Evolutionary conservation across 2,113 vertebrate genomes (phyloP).

Genomic region (Meriones unguiculatus): DNA sequence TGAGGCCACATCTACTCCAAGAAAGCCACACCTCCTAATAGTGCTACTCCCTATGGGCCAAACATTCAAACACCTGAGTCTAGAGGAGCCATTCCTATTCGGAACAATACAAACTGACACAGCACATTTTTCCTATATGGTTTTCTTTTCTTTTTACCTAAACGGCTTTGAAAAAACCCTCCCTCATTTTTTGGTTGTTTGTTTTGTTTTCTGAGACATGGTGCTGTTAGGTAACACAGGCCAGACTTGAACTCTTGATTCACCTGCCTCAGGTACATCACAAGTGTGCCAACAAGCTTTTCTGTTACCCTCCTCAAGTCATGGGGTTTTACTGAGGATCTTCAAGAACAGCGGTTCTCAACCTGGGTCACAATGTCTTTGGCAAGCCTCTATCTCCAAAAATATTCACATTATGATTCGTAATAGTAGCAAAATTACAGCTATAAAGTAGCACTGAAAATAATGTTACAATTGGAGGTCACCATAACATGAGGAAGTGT

Average conservation of each 20-base stretch:
- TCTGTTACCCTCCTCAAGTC: background rate
- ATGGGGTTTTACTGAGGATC: background rate
- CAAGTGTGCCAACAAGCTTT: background rate
- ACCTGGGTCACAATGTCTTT: background rate
- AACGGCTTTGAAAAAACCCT: background rate
- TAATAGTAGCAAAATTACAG: background rate
- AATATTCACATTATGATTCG: background rate
- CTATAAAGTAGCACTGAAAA: background rate
- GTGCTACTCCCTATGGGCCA: background rate
- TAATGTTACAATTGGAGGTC: too few relatives aligned
- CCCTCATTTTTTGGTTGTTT: background rate
- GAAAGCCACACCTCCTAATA: too few relatives aligned
- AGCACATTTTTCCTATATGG: background rate
- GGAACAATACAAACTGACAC: background rate
- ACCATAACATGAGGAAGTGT: background rate
- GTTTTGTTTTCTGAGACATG: background rate
- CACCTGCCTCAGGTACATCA: background rate
- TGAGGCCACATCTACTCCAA: too few relatives aligned
- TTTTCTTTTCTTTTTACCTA: slow-evolving; percentile 3
- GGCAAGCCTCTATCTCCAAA: background rate
- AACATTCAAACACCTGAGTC: background rate
- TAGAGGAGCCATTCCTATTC: background rate
- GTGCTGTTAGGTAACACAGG: background rate
- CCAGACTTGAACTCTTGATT: background rate
- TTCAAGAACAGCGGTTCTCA: background rate